Evolutionary conservation across 64 coral and sea anemone species (phyloP).

Genomic region (Cladopsammia gracilis): DNA sequence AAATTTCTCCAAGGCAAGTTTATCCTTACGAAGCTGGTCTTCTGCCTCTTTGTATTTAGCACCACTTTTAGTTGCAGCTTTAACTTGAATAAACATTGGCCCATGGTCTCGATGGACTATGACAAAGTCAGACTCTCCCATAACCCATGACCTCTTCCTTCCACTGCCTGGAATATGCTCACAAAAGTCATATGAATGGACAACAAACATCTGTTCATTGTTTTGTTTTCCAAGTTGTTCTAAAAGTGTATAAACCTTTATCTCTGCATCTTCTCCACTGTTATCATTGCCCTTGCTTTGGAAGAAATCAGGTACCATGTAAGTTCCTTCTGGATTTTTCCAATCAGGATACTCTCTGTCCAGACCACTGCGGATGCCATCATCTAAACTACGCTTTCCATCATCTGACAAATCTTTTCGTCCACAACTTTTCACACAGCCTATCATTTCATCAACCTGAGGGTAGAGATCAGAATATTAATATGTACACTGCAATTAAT

Average conservation of each 20-base stretch:
- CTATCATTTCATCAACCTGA: background rate
- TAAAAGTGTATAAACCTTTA: background rate
- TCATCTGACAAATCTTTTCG: background rate
- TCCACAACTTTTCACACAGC: background rate
- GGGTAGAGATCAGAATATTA: background rate
- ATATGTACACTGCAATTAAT: too few relatives aligned
- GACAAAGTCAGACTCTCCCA: conserved; percentile 78
- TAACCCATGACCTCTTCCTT: conserved; percentile 26
- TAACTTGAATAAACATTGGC: conserved; percentile 69
- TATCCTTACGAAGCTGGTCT: conserved; percentile 38
- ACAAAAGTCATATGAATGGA: conserved; percentile 6
- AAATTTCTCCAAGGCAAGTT: background rate
- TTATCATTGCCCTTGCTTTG: too few relatives aligned
- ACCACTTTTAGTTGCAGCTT: conserved; percentile 18
- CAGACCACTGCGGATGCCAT: background rate
- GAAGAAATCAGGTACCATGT: conserved; percentile 63
- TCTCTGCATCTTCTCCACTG: background rate
- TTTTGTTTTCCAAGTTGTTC: background rate
- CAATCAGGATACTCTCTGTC: background rate
- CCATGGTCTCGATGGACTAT: conserved; percentile 69
- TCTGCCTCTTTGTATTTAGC: background rate
- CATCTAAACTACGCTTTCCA: background rate
- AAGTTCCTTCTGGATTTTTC: background rate
- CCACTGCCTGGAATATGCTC: background rate
- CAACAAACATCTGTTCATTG: conserved; percentile 34